Conservation (phyloP, 1,140 invertebrate species). For the Leptopilina boulardi region DNA sequence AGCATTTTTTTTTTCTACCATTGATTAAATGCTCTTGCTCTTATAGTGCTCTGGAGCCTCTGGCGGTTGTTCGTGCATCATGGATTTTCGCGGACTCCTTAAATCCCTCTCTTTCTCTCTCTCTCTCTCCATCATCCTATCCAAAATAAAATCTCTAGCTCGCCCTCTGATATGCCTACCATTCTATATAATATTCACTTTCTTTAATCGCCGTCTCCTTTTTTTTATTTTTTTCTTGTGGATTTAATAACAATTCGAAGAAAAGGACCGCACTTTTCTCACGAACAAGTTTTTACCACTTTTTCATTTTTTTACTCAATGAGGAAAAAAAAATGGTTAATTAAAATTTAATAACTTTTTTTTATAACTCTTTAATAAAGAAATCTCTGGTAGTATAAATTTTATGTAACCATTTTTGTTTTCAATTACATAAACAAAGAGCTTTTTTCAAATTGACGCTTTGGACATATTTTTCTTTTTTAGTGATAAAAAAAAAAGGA, state of each 20-base stretch:
- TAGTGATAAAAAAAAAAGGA: conserved; percentile 26
- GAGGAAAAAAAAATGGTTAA: too few species aligned
- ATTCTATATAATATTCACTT: too few species aligned
- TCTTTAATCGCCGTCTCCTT: conserved; percentile 41
- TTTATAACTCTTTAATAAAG: conserved; percentile 13
- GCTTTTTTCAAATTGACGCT: too few species aligned
- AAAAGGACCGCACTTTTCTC: conserved; percentile 74
- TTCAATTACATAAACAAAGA: neutral
- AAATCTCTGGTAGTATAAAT: neutral
- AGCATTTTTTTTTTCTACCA: conserved; percentile 65
- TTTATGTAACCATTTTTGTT: neutral
- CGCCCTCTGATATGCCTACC: conserved; percentile 37
- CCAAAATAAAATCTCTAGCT: conserved; percentile 42
- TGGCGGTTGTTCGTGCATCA: conserved; percentile 45
- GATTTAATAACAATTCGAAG: conserved; percentile 70
- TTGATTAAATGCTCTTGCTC: conserved; percentile 74
- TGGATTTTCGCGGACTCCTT: conserved; percentile 37
- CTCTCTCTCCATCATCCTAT: too few species aligned
- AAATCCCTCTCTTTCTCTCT: conserved; percentile 38
- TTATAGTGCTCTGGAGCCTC: conserved; percentile 62
- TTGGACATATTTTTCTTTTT: neutral
- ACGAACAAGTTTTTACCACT: conserved; percentile 67
- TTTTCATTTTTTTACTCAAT: too few species aligned
- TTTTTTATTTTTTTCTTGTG: conserved; percentile 38
- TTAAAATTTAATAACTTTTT: too few species aligned